Base-by-base conservation (phyloP, 2,113 vertebrate genomes). In the Toxostoma redivivum region DNA sequence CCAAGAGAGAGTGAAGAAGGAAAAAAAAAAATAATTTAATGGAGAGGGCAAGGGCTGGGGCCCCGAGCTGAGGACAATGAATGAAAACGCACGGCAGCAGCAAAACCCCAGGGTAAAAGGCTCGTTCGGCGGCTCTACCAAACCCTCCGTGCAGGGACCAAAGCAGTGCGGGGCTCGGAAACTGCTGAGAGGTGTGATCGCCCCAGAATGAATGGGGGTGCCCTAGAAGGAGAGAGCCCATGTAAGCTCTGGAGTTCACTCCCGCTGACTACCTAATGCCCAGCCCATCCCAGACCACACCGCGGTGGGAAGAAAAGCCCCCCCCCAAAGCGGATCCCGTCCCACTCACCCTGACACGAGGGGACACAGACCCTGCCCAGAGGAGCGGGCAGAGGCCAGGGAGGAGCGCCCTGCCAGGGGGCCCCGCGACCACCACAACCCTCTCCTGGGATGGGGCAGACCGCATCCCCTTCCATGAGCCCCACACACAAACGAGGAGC, bases 31-130 rank as follows among this genome's bases (percentile, higher is more conserved):
- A 70, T 45, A 15, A 66, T 81, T 94, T 84, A 79, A 64, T 61
- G 48, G 65, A 81, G 30, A 89, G 40, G 91, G 73, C 61, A 73
- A 76, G 57, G 80, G 78, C 81, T 72, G 48, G 57, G 84, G 93
- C 91, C 93, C 90, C 66, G 33, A 94, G 84, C 81, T 38, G 79
- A 94, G 66, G 81, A 96, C 94, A 97, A 96, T 91, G 95, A 96
- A 95, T 95, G 95, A 91, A 95, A 92, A 87, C 3, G 15, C 89
- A 79, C 27, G 47, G 57, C 76, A 35, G 65, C 81, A 58, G 96
- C 84, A 87, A 76, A 89, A 84, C 8, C 16, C 30, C 81, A 18
- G 65, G 53, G 73, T 60, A 56, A 93, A 87, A 79, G 81, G 61
- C 78, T 93, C 4, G 1, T 7, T 38, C 7, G 6, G 66, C 15